Base-by-base conservation (phyloP, 2,888 invertebrate species). In the Hipparchia semele region DNA sequence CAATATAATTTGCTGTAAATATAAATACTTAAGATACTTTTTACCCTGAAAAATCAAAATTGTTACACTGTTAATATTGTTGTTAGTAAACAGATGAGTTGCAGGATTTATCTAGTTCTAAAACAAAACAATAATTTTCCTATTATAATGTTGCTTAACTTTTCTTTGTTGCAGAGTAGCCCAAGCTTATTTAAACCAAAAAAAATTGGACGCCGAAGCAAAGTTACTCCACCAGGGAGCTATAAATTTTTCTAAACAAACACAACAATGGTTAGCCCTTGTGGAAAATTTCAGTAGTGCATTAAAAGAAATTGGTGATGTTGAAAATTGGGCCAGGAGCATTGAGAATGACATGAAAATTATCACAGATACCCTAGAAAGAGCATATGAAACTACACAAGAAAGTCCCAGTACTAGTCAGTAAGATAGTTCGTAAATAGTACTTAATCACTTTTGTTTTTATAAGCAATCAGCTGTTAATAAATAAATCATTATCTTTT, bases 131-230 rank as follows among this genome's bases (percentile, higher is more conserved):
- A 23, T 23, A 23, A 23, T 23, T 23, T 23, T 23, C 23, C 23
- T 23, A 39, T 39, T 2, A 39, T 5, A 39, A 5, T 39, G 39
- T 39, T 39, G 39, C 39, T 39, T 53, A 53, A 53, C 5, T 53
- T 62, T n/a, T 62, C n/a, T n/a, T 33, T 65, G 23, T 92, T 94
- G 77, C 90, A 98, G 99, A 10, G 99, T 99, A 4, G 99, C 99
- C 0, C 99, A 99, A 92, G 99, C 99, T 0, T 99, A 99, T 88
- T 94, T 99, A 61, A 99, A 99, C 89, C 99, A 99, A 89, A 99
- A 99, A 88, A 97, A 99, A 83, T 94, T 99, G 71, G 99, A 99
- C 90, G 97, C 98, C 2, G 99, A 99, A 94, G 99, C 99, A 0
- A 99, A 99, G 87, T 97, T 98, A 78, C 93, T 99, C 68, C 99